phyloP scores from a whole-genome alignment of 1,140 invertebrate species.

The Brevipalpus yothersi region DNA sequence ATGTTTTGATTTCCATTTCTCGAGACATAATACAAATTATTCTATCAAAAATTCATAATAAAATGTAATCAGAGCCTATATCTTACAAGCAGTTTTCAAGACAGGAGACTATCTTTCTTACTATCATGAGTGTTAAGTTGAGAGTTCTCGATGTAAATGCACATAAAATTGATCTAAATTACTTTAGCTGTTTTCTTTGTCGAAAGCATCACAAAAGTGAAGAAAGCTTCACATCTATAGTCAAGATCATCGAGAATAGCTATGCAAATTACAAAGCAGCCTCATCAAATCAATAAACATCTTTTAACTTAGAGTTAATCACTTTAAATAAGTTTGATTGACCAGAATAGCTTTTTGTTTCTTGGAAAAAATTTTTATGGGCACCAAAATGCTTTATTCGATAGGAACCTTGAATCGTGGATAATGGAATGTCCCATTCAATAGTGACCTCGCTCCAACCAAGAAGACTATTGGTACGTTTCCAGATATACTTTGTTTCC shows the following conservation, averaged over 20 bases:
- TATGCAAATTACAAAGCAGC: neutral
- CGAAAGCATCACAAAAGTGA: neutral
- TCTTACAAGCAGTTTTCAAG: no score
- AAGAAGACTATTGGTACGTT: slow-evolving; percentile 34
- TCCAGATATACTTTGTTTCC: slow-evolving; percentile 60
- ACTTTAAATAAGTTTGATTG: slow-evolving; percentile 8
- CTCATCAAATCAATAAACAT: neutral
- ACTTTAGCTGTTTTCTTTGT: neutral
- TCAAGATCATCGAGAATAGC: neutral
- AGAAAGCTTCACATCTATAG: no score
- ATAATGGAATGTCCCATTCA: slow-evolving; percentile 41
- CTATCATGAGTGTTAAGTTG: no score
- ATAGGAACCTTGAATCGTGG: slow-evolving; percentile 39
- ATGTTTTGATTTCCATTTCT: no score
- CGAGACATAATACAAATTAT: no score
- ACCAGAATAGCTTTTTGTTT: slow-evolving; percentile 10
- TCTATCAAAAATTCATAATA: no score
- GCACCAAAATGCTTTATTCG: slow-evolving; percentile 32
- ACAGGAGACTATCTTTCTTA: no score
- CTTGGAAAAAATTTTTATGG: slow-evolving; percentile 12
- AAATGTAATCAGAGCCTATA: no score
- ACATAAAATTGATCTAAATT: no score
- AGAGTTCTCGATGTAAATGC: no score
- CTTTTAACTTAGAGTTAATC: neutral
- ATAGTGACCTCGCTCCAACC: slow-evolving; percentile 46